These are phyloP conservation scores for Achatina immaculata DNA, from an alignment of 1,140 invertebrate species.

Conservation along the genomic window DNA sequence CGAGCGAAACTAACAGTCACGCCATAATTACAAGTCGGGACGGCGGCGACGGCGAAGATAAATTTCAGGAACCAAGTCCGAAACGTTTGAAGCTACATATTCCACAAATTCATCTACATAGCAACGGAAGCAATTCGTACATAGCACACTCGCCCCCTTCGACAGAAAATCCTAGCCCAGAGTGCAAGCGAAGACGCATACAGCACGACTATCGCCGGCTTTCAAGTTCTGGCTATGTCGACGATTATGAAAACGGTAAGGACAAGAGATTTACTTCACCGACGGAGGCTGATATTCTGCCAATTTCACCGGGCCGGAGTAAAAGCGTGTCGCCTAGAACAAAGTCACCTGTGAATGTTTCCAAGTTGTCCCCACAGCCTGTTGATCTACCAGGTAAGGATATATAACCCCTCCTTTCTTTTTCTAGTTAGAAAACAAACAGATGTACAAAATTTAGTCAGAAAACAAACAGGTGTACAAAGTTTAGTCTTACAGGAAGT, in stretches of 20 bases:
- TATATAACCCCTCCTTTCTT: no score
- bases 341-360: conserved; percentile 48
- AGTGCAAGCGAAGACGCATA: conserved; percentile 61
- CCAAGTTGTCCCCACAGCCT: conserved; percentile 22
- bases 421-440: no score
- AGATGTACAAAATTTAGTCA: no score
- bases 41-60: neutral
- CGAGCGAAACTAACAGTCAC: neutral
- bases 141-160: neutral
- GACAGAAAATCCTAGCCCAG: conserved; percentile 56
- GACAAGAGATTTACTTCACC: conserved; percentile 60
- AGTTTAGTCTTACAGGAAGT: no score
- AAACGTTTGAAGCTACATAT: conserved; percentile 38
- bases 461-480: no score
- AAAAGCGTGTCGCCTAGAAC: conserved; percentile 46
- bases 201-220: conserved; percentile 66
- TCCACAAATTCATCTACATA: neutral
- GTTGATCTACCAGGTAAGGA: neutral
- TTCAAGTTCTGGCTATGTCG: conserved; percentile 68
- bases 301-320: conserved; percentile 46
- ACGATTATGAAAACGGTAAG: conserved; percentile 64
- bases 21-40: neutral
- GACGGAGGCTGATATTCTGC: conserved; percentile 52
- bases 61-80: neutral
- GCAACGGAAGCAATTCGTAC: conserved; percentile 18